Percentiles rank a stretch among this genome's conserved stretches.
phyloP scores from a whole-genome alignment of 2,797 vertebrate genomes.

The Hydrocynus forskahlii region DNA sequence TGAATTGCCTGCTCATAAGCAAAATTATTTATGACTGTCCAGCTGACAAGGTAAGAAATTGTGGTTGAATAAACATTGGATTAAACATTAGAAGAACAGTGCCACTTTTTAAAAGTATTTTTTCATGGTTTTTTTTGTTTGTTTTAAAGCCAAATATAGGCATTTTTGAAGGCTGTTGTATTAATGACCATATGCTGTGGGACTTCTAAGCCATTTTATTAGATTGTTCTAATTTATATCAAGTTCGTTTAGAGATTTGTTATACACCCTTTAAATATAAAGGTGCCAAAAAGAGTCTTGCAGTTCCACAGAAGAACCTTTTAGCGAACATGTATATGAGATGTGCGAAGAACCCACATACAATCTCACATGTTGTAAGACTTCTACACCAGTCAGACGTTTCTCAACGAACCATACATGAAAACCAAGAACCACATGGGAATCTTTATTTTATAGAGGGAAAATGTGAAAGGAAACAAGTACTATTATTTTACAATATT shows the following conservation, averaged over 20 bases:
- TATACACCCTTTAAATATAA: not conserved
- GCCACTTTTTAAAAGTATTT: too few species aligned
- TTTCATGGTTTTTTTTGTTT: too few species aligned
- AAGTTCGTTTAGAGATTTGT: too few species aligned
- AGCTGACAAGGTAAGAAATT: slow-evolving; percentile 1
- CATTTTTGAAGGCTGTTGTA: too few species aligned
- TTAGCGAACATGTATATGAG: not conserved
- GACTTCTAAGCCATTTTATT: not conserved
- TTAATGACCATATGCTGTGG: not conserved
- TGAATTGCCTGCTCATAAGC: slow-evolving; percentile 23
- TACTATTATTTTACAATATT: too few species aligned
- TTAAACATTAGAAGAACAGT: too few species aligned
- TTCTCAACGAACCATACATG: not conserved
- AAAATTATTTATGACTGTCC: slow-evolving; percentile 24
- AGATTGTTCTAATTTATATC: not conserved
- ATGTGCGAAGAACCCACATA: not conserved
- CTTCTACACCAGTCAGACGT: not conserved
- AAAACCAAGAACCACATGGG: not conserved
- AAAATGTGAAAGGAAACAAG: too few species aligned
- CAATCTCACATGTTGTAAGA: not conserved
- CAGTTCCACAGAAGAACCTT: not conserved
- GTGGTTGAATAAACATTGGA: slow-evolving; percentile 4
- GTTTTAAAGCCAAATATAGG: too few species aligned
- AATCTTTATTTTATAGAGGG: not conserved
- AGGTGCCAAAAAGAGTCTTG: not conserved